These are phyloP conservation scores for Hirtodrosophila duncani DNA, from an alignment of 2,888 invertebrate species.

Conservation along the genomic window DNA sequence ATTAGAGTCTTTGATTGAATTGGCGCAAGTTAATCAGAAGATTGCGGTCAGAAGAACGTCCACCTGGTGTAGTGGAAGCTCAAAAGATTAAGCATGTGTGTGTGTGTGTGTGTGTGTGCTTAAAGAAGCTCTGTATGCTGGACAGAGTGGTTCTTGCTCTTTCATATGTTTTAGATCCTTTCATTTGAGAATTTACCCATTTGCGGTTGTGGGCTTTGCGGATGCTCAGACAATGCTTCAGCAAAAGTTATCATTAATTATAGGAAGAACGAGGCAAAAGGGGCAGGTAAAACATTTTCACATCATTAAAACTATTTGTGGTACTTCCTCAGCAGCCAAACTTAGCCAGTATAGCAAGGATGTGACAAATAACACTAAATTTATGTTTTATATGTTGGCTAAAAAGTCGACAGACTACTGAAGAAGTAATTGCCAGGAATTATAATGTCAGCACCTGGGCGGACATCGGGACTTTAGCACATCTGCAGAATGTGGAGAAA, in stretches of 20 bases:
- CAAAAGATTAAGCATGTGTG: neutral
- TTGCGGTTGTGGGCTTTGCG: conserved; percentile 7
- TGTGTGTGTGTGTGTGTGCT: no score
- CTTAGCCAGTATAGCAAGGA: conserved; percentile 27
- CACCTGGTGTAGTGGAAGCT: neutral
- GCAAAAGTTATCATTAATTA: conserved; percentile 32
- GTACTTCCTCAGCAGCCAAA: conserved; percentile 14
- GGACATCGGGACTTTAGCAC: no score
- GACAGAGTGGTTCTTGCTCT: conserved; percentile 10
- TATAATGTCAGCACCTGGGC: no score
- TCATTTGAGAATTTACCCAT: no score
- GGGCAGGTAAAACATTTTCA: conserved; percentile 39
- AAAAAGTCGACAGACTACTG: no score
- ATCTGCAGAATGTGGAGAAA: no score
- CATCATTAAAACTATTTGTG: conserved; percentile 48
- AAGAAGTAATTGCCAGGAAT: no score
- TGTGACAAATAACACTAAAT: conserved; percentile 20
- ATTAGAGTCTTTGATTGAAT: conserved; percentile 14
- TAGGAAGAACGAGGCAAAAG: no score
- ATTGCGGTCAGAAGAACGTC: no score
- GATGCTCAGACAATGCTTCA: neutral
- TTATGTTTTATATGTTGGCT: no score
- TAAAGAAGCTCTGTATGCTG: neutral
- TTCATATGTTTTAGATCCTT: no score
- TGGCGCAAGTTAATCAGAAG: conserved; percentile 12